A percentile compares a stretch with the other conserved stretches of the same genome.
These are phyloP conservation scores for Synodontis membranacea DNA, from an alignment of 2,113 vertebrate species.

Conservation along the genomic window DNA sequence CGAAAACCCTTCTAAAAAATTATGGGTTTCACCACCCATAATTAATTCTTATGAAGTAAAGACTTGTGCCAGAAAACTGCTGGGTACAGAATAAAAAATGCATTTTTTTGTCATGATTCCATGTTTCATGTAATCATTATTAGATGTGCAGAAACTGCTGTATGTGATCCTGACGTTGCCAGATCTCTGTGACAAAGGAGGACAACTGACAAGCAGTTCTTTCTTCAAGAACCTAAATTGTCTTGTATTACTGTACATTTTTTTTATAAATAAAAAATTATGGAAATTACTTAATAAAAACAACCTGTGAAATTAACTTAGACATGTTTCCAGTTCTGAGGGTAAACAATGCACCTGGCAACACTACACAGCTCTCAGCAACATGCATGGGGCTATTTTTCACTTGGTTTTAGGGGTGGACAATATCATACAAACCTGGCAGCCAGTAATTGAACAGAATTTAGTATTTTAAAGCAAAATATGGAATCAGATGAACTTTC, in stretches of 20 bases:
- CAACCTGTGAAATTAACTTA: neutral
- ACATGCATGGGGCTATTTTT: neutral
- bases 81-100: neutral
- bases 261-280: neutral
- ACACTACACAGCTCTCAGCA: neutral
- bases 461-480: neutral
- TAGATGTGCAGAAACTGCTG: neutral
- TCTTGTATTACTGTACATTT: neutral
- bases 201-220: neutral
- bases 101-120: too few relatives aligned
- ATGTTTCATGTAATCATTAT: neutral
- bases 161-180: neutral
- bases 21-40: too few relatives aligned
- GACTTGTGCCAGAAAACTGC: neutral
- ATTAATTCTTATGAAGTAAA: neutral
- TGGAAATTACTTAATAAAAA: neutral
- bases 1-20: too few relatives aligned
- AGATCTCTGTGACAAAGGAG: neutral
- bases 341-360: neutral
- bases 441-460: neutral
- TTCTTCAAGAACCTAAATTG: neutral
- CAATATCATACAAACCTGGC: neutral
- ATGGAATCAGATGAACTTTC: neutral
- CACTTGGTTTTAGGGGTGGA: neutral
- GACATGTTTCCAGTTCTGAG: neutral